phyloP scores from a whole-genome alignment of 2,113 vertebrate genomes.

The Dromas ardeola region DNA sequence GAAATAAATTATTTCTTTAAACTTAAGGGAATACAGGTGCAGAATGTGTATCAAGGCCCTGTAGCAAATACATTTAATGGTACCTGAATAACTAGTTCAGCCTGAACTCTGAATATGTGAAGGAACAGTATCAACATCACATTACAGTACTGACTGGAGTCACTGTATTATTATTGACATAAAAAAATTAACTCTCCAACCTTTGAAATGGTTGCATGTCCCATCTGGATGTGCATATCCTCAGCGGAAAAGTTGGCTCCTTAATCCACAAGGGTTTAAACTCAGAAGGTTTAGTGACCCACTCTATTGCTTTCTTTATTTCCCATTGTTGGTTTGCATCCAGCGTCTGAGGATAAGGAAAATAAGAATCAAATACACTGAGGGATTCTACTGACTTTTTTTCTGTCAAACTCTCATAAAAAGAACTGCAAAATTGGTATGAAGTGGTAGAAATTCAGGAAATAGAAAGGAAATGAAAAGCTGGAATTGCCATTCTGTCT shows the following conservation, averaged over 20 bases:
- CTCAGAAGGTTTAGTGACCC: conserved; percentile 77
- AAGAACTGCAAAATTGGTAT: background rate
- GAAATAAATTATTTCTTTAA: background rate
- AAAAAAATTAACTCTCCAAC: conserved; percentile 11
- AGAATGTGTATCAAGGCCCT: background rate
- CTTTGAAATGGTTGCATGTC: conserved; percentile 80
- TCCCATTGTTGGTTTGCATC: conserved; percentile 86
- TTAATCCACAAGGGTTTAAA: conserved; percentile 84
- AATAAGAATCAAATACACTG: background rate
- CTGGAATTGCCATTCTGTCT: background rate
- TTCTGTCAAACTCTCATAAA: background rate
- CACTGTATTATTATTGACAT: background rate
- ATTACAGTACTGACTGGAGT: background rate
- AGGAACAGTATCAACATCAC: background rate
- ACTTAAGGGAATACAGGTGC: background rate
- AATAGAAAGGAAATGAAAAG: background rate
- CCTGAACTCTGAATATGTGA: background rate
- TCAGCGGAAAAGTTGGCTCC: conserved; percentile 83
- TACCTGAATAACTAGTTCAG: background rate
- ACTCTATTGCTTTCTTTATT: conserved; percentile 77
- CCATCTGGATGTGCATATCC: conserved; percentile 72
- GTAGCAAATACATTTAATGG: background rate
- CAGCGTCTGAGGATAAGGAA: conserved; percentile 76
- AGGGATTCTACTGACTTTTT: background rate
- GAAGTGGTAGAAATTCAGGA: background rate